Evolutionary conservation across 2,797 vertebrate species (phyloP).

Genomic region (Lateolabrax maculatus): DNA sequence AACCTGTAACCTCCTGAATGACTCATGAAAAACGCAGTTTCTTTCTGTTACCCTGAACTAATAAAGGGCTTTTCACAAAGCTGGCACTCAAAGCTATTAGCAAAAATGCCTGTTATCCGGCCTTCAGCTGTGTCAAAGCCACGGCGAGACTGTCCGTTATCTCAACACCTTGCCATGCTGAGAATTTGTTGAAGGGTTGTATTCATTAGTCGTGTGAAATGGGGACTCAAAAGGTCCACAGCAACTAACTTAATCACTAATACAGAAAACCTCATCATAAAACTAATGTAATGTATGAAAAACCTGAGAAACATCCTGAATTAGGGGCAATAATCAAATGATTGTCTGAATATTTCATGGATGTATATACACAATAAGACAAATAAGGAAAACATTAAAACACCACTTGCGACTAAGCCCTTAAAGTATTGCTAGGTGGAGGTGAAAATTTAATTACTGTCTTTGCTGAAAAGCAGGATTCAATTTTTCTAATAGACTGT

Average conservation of each 20-base stretch:
- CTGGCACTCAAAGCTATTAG: constrained; percentile 18
- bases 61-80: constrained; percentile 26
- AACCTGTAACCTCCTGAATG: constrained; percentile 4
- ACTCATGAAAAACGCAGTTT: constrained; percentile 43
- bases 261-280: background rate
- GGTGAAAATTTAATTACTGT: constrained; percentile 25
- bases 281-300: constrained; percentile 1
- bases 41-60: constrained; percentile 15
- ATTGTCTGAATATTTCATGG: background rate
- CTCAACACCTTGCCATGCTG: constrained; percentile 9
- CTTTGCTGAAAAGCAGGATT: constrained; percentile 16
- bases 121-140: constrained; percentile 13
- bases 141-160: background rate
- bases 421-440: background rate
- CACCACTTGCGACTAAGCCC: background rate
- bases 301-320: background rate
- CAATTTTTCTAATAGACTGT: constrained; percentile 43
- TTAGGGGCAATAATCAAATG: background rate
- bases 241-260: background rate
- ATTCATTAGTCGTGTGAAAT: constrained; percentile 51
- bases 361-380: background rate
- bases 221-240: constrained; percentile 7
- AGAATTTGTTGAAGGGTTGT: constrained; percentile 24
- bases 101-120: constrained; percentile 17
- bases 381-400: background rate